phyloP scores from a whole-genome alignment of 2,113 vertebrate genomes.

The Trogon surrucura region DNA sequence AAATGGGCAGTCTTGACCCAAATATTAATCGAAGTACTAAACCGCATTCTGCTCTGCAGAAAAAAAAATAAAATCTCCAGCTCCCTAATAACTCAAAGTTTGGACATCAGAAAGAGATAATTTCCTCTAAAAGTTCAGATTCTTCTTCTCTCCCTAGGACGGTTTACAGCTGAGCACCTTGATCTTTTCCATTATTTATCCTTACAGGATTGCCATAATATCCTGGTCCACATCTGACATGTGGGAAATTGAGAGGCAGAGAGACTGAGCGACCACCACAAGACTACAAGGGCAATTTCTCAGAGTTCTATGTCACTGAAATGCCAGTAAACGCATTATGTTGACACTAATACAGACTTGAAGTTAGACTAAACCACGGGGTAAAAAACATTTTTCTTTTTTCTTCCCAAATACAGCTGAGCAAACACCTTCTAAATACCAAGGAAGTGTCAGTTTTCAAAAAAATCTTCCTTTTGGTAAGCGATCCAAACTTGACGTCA shows the following conservation, averaged over 20 bases:
- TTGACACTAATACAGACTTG: background rate
- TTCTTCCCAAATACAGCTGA: conserved; percentile 16
- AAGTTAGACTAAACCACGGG: background rate
- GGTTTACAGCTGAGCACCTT: background rate
- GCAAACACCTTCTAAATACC: background rate
- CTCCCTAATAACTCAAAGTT: background rate
- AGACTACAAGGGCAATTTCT: background rate
- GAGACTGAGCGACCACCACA: background rate
- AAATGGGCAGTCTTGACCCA: background rate
- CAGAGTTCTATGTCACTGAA: background rate
- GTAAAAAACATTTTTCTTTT: background rate
- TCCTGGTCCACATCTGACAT: background rate
- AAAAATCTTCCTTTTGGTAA: background rate
- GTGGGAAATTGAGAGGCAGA: background rate
- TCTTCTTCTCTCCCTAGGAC: background rate
- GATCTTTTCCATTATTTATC: background rate
- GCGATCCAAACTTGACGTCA: conserved; percentile 9
- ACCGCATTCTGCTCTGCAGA: background rate
- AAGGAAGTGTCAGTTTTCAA: background rate
- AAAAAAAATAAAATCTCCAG: background rate
- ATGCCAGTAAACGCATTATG: background rate
- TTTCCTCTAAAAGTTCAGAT: background rate
- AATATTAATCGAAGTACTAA: background rate
- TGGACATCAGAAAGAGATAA: background rate
- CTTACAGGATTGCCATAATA: background rate